Evolutionary conservation across 1,140 invertebrate genomes (phyloP).

Genomic region (Dendrolimus punctatus): DNA sequence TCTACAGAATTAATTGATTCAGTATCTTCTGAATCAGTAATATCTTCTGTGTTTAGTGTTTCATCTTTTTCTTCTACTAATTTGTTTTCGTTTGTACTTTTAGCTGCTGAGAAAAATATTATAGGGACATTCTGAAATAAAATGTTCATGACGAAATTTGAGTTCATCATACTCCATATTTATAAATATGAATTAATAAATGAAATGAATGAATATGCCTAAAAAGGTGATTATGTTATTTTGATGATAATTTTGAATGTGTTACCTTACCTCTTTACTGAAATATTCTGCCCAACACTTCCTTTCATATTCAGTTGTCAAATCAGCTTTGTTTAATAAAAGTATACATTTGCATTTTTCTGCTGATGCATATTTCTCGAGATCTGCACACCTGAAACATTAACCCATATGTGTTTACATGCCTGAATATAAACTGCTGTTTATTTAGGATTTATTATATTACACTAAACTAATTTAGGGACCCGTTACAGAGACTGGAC

Average conservation of each 20-base stretch:
- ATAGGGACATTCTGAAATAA: slow-evolving; percentile 51
- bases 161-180: background rate
- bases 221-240: too few relatives aligned
- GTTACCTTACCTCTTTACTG: slow-evolving; percentile 64
- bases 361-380: slow-evolving; percentile 92
- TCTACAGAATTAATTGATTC: slow-evolving; percentile 16
- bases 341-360: slow-evolving; percentile 85
- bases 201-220: too few relatives aligned
- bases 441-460: too few relatives aligned
- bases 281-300: slow-evolving; percentile 93
- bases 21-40: slow-evolving; percentile 25
- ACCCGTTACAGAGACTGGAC: too few relatives aligned
- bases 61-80: slow-evolving; percentile 45
- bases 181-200: too few relatives aligned
- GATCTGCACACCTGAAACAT: slow-evolving; percentile 82
- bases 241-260: background rate
- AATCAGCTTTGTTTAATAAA: slow-evolving; percentile 98
- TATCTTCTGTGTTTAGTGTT: slow-evolving; percentile 17
- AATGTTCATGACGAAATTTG: background rate
- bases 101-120: slow-evolving; percentile 69
- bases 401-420: background rate
- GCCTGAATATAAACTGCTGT: background rate
- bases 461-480: too few relatives aligned
- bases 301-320: slow-evolving; percentile 87
- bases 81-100: slow-evolving; percentile 67